Evolutionary conservation across 2,113 vertebrate species (phyloP).

Genomic region (Proteles cristata): DNA sequence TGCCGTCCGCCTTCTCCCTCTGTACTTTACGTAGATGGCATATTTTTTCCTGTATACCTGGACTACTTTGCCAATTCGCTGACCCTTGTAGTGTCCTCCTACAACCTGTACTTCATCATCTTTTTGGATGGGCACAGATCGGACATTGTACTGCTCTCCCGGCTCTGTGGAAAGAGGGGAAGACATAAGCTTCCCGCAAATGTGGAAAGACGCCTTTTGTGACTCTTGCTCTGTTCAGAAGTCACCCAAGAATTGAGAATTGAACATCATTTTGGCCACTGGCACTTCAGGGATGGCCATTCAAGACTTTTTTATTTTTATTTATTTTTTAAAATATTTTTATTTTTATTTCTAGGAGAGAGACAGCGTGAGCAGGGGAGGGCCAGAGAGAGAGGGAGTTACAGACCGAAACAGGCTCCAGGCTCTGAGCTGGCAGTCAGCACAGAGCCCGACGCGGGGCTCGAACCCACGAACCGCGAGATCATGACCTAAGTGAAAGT

Average conservation of each 20-base stretch:
- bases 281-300: neutral
- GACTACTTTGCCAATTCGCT: neutral
- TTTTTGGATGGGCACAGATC: neutral
- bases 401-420: too few relatives aligned
- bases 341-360: too few relatives aligned
- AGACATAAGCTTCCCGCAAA: neutral
- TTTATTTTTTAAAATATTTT: too few relatives aligned
- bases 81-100: neutral
- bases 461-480: too few relatives aligned
- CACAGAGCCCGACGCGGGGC: too few relatives aligned
- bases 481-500: too few relatives aligned
- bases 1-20: neutral
- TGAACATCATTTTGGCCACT: neutral
- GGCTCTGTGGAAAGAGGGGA: neutral
- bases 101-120: neutral
- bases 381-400: too few relatives aligned
- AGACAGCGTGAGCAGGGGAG: too few relatives aligned
- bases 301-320: neutral
- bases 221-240: neutral
- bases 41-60: neutral
- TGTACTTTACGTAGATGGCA: neutral
- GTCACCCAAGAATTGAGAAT: neutral
- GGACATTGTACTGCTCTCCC: neutral
- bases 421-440: too few relatives aligned
- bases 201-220: neutral